Evolutionary conservation across 2,113 vertebrate species (phyloP), one percentile per base, ranked within the genome.

Genomic region (Marmota monax): DNA sequence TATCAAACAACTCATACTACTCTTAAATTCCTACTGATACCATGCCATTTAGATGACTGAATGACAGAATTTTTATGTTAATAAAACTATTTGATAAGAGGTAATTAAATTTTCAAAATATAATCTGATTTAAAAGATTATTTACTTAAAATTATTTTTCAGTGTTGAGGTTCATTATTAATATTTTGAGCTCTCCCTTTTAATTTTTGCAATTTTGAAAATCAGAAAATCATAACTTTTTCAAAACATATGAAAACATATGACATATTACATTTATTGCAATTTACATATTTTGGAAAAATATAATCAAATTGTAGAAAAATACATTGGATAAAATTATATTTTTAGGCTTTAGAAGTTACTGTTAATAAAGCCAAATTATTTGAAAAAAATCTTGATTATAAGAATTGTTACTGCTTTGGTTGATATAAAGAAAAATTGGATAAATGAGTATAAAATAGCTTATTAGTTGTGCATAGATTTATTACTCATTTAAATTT

Each of bases 181-280:
- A 70, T 79, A 34, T 86, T 95, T 37, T 92, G 22, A 94, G n/a
- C n/a, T 95, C 48, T 69, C 53, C 39, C 77, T 73, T 92, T 94
- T 87, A 78, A 67, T 69, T 78, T 74, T 88, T 0, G 45, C 34
- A 61, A 73, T 72, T 95, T 77, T 95, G 23, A 65, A 53, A 37
- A 74, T 63, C 20, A 83, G 61, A 77, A 76, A 92, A 93, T 42
- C 12, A 6, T 39, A 45, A 76, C 34, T 48, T 53, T 93, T 73
- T 72, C 8, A 92, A 87, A 86, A 58, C 7, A 22, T 2, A 77
- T 29, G 45, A 8, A 84, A 90, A 90, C 39, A 39, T 39, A 39
- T 85, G 25, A 82, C 34, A 88, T 84, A 42, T 13, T 76, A 58
- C 0, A 48, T 78, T 82, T 82, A 85, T n/a, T 70, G 3, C 18